A percentile compares a stretch with the other conserved stretches of the same genome.
These are phyloP conservation scores for Scaptomyza montana DNA, from an alignment of 1,140 invertebrate species.

Conservation along the genomic window DNA sequence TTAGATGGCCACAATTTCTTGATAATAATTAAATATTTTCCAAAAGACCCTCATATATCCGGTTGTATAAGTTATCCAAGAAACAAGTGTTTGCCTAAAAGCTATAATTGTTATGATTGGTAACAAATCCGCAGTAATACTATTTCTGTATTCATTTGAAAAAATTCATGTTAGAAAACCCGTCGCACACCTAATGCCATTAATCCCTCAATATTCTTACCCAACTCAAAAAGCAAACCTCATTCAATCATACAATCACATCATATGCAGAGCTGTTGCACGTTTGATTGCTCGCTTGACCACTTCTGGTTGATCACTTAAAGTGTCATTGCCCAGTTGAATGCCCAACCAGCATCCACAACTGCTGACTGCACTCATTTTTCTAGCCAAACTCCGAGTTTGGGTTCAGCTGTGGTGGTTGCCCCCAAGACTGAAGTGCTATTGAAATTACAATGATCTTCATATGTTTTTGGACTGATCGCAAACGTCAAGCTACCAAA, in stretches of 20 bases:
- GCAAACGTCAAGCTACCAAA: constrained; percentile 66
- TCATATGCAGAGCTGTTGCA: constrained; percentile 29
- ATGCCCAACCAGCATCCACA: constrained; percentile 36
- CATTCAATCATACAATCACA: background rate
- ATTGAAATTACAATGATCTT: constrained; percentile 81
- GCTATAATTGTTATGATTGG: too few relatives aligned
- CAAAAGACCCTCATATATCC: too few relatives aligned
- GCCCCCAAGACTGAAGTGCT: constrained; percentile 66
- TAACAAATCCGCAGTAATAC: background rate
- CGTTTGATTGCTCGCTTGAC: constrained; percentile 34
- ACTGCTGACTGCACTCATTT: constrained; percentile 62
- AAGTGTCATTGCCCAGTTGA: constrained; percentile 73
- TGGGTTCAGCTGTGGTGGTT: constrained; percentile 41
- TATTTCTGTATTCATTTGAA: background rate
- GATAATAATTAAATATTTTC: too few relatives aligned
- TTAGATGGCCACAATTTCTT: too few relatives aligned
- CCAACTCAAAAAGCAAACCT: constrained; percentile 32
- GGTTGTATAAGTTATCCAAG: too few relatives aligned
- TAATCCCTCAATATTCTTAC: constrained; percentile 22
- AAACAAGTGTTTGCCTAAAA: too few relatives aligned
- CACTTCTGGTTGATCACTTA: constrained; percentile 48
- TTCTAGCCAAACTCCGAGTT: constrained; percentile 48
- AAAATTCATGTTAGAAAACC: background rate
- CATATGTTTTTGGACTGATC: constrained; percentile 71
- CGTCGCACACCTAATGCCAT: background rate